phyloP scores from a whole-genome alignment of 2,888 invertebrate species.

The Colletes collaris region DNA sequence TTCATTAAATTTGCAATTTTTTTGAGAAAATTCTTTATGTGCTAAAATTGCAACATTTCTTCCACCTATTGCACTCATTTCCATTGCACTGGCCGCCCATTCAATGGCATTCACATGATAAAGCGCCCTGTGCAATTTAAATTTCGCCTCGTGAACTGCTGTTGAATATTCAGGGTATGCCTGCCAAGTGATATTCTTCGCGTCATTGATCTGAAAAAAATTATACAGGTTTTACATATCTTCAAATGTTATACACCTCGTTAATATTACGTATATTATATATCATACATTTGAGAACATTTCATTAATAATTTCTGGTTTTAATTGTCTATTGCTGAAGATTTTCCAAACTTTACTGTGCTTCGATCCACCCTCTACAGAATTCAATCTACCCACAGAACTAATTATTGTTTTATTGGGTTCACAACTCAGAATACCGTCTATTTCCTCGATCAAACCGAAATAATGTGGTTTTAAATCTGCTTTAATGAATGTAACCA shows the following conservation, averaged over 20 bases:
- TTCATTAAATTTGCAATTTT: conserved; percentile 10
- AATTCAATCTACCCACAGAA: conserved; percentile 82
- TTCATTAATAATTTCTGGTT: conserved; percentile 81
- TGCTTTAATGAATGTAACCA: conserved; percentile 85
- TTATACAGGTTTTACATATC: not conserved
- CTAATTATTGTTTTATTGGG: conserved; percentile 81
- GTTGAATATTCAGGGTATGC: conserved; percentile 85
- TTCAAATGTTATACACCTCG: not conserved
- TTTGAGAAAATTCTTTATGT: conserved; percentile 78
- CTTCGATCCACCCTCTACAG: conserved; percentile 74
- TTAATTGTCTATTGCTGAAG: conserved; percentile 84
- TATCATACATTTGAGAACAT: conserved; percentile 82
- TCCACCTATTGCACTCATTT: conserved; percentile 86
- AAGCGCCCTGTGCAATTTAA: conserved; percentile 84
- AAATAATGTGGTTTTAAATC: conserved; percentile 83
- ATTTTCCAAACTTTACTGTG: conserved; percentile 84
- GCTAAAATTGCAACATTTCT: conserved; percentile 86
- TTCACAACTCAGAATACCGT: conserved; percentile 83
- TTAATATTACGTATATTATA: conserved; percentile 4
- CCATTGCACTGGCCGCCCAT: conserved; percentile 88
- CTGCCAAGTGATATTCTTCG: conserved; percentile 83
- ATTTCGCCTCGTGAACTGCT: conserved; percentile 77
- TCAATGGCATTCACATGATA: conserved; percentile 87
- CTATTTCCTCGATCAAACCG: conserved; percentile 78
- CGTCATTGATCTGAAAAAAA: conserved; percentile 69